Evolutionary conservation across 2,113 vertebrate genomes (phyloP).

Genomic region (Motacilla alba): DNA sequence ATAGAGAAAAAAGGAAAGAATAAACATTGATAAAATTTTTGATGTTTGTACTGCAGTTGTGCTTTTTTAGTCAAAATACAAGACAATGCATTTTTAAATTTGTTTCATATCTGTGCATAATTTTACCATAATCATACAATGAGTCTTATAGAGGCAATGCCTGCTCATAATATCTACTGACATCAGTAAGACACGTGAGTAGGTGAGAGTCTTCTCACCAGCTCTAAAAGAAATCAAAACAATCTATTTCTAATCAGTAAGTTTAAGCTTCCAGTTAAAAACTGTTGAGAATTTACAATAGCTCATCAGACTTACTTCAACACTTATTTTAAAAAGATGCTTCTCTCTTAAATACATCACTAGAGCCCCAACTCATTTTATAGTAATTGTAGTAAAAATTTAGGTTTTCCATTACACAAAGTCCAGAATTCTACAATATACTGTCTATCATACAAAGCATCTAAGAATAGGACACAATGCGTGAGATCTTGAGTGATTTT

Average conservation of each 20-base stretch:
- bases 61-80: not conserved
- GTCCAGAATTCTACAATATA: not conserved
- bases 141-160: not conserved
- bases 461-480: not conserved
- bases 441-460: not conserved
- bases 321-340: fast-evolving
- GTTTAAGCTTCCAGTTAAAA: not conserved
- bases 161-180: not conserved
- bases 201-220: not conserved
- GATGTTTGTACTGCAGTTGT: not conserved
- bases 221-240: not conserved
- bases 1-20: not conserved
- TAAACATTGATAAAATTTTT: not conserved
- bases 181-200: not conserved
- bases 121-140: not conserved
- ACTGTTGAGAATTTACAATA: not conserved
- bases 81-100: not conserved
- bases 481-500: not conserved
- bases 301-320: not conserved
- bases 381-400: not conserved
- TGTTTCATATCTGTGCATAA: not conserved
- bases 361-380: not conserved
- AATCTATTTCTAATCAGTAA: not conserved
- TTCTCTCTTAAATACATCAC: not conserved
- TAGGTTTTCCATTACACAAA: not conserved